Evolutionary conservation across 2,797 vertebrate species (phyloP).

Genomic region (Pogonophryne albipinna): DNA sequence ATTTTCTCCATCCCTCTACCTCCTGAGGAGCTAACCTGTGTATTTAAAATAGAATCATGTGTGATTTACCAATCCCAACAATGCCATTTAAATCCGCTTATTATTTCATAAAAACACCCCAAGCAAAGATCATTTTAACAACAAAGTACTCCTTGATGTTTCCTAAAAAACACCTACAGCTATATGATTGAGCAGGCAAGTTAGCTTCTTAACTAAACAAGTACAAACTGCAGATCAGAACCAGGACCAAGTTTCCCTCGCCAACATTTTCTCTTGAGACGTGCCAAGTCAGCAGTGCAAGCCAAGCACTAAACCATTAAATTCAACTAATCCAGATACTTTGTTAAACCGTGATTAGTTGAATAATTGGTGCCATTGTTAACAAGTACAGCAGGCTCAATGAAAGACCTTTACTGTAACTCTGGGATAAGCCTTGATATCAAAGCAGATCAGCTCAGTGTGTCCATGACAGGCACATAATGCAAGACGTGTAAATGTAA

Average conservation of each 20-base stretch:
- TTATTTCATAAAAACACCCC: slow-evolving; percentile 13
- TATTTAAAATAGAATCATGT: slow-evolving; percentile 15
- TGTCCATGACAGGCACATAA: slow-evolving; percentile 57
- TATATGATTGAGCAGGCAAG: slow-evolving; percentile 12
- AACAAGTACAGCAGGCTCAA: slow-evolving; percentile 40
- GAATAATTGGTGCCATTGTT: slow-evolving; percentile 47
- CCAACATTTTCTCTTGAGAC: slow-evolving; percentile 5
- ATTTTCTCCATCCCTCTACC: slow-evolving; percentile 18
- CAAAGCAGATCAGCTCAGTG: slow-evolving; percentile 59
- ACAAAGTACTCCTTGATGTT: neutral
- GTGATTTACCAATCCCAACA: slow-evolving; percentile 10
- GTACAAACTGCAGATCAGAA: slow-evolving; percentile 16
- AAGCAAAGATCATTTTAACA: slow-evolving; percentile 20
- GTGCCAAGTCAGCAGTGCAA: slow-evolving; percentile 55
- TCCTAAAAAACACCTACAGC: slow-evolving; percentile 7
- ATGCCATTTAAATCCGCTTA: slow-evolving; percentile 7
- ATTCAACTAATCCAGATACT: slow-evolving; percentile 72
- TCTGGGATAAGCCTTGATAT: slow-evolving; percentile 56
- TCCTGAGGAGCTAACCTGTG: slow-evolving; percentile 18
- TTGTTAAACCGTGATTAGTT: slow-evolving; percentile 63
- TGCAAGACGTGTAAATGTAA: slow-evolving; percentile 60
- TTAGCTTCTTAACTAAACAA: slow-evolving; percentile 26
- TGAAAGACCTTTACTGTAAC: slow-evolving; percentile 30
- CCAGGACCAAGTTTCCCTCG: slow-evolving; percentile 7
- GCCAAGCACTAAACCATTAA: slow-evolving; percentile 59